Evolutionary conservation across 1,140 invertebrate genomes (phyloP).

Genomic region (Phocides pigmalion): DNA sequence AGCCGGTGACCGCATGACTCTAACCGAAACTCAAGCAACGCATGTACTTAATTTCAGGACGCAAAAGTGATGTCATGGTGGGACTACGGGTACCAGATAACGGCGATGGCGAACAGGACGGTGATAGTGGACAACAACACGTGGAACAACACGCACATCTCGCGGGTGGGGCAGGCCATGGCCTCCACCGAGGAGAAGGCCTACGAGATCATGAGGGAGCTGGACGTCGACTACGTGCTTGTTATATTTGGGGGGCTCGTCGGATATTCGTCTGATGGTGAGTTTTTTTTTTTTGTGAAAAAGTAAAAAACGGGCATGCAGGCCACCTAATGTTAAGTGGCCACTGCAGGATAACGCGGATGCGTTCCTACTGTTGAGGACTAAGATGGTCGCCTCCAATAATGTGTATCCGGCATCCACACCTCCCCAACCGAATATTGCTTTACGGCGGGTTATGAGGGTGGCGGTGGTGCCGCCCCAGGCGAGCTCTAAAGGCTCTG

Average conservation of each 20-base stretch:
- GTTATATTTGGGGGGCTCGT: constrained; percentile 99
- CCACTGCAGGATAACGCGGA: too few species aligned
- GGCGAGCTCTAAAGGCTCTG: too few species aligned
- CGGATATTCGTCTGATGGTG: constrained; percentile 99
- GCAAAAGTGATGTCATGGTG: constrained; percentile 99
- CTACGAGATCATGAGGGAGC: constrained; percentile 98
- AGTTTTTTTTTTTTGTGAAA: constrained; percentile 43
- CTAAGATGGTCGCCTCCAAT: too few species aligned
- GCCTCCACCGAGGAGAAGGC: constrained; percentile 97
- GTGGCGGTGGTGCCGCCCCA: too few species aligned
- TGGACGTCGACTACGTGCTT: constrained; percentile 98
- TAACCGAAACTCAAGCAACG: too few species aligned
- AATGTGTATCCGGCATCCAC: too few species aligned
- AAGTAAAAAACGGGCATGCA: too few species aligned
- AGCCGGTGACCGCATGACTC: too few species aligned
- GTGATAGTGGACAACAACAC: constrained; percentile 99
- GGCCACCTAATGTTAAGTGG: too few species aligned
- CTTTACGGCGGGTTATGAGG: too few species aligned
- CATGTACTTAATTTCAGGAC: constrained; percentile 85
- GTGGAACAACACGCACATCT: constrained; percentile 99
- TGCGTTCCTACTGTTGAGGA: too few species aligned
- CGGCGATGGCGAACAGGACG: constrained; percentile 99
- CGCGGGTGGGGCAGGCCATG: constrained; percentile 98
- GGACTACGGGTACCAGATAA: constrained; percentile 99
- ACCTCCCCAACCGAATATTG: too few species aligned